Conservation (phyloP, 2,797 vertebrate species). For the Tolypeutes matacus region DNA sequence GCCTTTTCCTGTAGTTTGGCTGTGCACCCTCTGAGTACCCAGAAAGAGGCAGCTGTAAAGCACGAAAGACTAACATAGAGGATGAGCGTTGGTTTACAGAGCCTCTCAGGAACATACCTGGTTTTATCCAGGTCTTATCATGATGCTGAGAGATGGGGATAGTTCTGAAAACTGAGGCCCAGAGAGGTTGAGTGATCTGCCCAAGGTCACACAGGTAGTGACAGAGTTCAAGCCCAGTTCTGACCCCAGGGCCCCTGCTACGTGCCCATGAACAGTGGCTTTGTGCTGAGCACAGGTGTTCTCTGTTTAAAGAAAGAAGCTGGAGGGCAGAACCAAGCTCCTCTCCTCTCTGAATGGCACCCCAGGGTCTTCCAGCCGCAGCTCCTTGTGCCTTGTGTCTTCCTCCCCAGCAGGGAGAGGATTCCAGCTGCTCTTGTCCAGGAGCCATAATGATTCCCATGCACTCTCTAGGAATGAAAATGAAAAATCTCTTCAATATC, state of each 20-base stretch:
- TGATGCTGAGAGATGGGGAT: not conserved
- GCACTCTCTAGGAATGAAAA: slow-evolving; percentile 17
- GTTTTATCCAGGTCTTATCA: not conserved
- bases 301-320: slow-evolving; percentile 3
- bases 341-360: not conserved
- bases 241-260: not conserved
- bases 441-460: not conserved
- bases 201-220: not conserved
- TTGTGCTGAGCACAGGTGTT: not conserved
- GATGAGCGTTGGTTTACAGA: not conserved
- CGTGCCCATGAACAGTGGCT: not conserved
- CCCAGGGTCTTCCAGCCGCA: no score
- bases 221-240: not conserved
- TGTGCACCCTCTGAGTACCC: not conserved
- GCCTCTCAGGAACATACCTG: not conserved
- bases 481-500: not conserved
- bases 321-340: not conserved
- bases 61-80: not conserved
- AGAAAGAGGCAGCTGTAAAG: not conserved
- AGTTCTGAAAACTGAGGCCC: not conserved
- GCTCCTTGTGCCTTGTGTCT: not conserved
- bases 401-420: not conserved
- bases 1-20: not conserved
- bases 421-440: not conserved
- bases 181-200: not conserved